Evolutionary conservation across 2,797 vertebrate genomes (phyloP).

Genomic region (Varecia variegata): DNA sequence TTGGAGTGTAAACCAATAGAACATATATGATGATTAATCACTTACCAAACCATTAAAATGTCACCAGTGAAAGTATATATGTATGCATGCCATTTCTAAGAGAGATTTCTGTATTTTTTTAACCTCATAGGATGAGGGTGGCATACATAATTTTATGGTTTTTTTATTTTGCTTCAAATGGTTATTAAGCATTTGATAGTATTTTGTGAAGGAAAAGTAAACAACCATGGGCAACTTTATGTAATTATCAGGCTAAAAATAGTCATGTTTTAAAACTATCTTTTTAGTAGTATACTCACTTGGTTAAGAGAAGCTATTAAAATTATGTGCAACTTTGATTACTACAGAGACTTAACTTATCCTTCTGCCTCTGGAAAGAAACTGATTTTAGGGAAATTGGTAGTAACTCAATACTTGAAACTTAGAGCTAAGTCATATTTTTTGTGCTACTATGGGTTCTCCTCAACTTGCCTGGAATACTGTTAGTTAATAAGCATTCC

Average conservation of each 20-base stretch:
- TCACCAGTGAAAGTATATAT: background rate
- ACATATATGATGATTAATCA: background rate
- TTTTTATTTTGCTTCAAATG: slow-evolving; percentile 19
- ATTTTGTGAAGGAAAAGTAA: slow-evolving; percentile 32
- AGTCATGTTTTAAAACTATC: background rate
- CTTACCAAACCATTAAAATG: slow-evolving; percentile 20
- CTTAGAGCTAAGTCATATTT: slow-evolving; percentile 5
- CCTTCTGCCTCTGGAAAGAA: slow-evolving; percentile 10
- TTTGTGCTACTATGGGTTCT: slow-evolving; percentile 15
- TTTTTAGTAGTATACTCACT: background rate
- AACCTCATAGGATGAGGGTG: background rate
- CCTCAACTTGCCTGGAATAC: background rate
- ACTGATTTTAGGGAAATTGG: slow-evolving; percentile 8
- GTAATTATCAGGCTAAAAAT: background rate
- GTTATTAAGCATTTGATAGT: background rate
- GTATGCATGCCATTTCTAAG: background rate
- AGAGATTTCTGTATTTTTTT: slow-evolving; percentile 16
- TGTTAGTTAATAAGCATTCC: slow-evolving; percentile 67
- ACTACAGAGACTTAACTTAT: background rate
- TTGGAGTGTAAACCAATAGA: slow-evolving; percentile 4
- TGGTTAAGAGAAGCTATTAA: slow-evolving; percentile 37
- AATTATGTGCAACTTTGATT: background rate
- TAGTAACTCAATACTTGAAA: slow-evolving; percentile 16
- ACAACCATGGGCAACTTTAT: background rate
- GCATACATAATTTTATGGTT: background rate